Evolutionary conservation across 2,113 vertebrate species (phyloP).

Genomic region (Lasiurus borealis): DNA sequence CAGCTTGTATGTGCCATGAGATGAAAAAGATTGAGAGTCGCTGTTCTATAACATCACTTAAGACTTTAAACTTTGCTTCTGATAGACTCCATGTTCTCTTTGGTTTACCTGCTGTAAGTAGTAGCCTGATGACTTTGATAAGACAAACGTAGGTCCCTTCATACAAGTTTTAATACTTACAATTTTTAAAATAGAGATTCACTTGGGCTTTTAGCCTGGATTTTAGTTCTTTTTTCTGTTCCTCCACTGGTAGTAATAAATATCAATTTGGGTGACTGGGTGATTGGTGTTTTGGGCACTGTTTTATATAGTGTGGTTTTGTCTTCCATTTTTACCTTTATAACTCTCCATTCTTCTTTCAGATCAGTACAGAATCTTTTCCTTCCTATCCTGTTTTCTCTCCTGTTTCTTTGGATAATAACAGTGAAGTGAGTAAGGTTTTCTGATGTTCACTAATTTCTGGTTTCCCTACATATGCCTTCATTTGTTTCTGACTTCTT

Average conservation of each 20-base stretch:
- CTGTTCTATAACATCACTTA: neutral
- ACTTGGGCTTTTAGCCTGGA: neutral
- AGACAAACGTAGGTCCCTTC: neutral
- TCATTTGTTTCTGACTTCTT: slow-evolving; percentile 50
- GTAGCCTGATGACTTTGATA: neutral
- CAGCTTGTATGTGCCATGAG: neutral
- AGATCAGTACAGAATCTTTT: slow-evolving; percentile 79
- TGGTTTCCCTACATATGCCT: neutral
- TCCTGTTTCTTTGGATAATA: slow-evolving; percentile 80
- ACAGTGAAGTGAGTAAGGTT: slow-evolving; percentile 82
- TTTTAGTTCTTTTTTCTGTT: slow-evolving; percentile 17
- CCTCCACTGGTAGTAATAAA: neutral
- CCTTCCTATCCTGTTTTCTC: slow-evolving; percentile 82
- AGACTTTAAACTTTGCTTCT: slow-evolving; percentile 1
- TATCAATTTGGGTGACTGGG: neutral
- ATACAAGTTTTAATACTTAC: neutral
- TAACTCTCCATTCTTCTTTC: slow-evolving; percentile 78
- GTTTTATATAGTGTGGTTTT: slow-evolving; percentile 22
- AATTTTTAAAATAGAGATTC: neutral
- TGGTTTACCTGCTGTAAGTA: neutral
- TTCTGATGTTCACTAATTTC: slow-evolving; percentile 45
- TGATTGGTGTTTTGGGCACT: slow-evolving; percentile 34
- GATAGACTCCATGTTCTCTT: neutral
- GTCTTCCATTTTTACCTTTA: slow-evolving; percentile 39
- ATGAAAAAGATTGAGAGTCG: neutral